Evolutionary conservation across 2,888 invertebrate genomes (phyloP), one percentile per base, ranked within the genome.

Genomic region (Noctua janthina): DNA sequence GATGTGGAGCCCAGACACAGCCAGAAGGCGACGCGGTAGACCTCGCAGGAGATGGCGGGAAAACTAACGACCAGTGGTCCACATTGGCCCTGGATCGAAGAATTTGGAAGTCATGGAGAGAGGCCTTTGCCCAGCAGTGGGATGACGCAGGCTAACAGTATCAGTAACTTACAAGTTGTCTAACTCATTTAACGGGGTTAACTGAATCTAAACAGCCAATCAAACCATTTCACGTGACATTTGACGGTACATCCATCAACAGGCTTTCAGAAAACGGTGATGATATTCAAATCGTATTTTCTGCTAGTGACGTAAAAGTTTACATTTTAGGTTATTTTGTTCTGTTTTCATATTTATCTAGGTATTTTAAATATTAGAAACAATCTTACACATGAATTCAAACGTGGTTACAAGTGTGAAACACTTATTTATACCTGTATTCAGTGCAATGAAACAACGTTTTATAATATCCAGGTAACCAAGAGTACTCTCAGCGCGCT

Each of bases 401-500:
- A 49, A n/a, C 46, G 17, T 29, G 20, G 11, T 64, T 39, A n/a
- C 8, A 46, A 39, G 43, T 17, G 8, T n/a, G 4, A 46, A 46
- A 29, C 15, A n/a, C 10, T 17, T 68, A 17, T 17, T 49, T 23
- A 35, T 56, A 46, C 7, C 39, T 64, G 20, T 43, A 69, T 67
- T 17, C 49, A 76, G 59, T 87, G 80, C 49, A 74, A 54, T 87
- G 82, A 91, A 79, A 73, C 49, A 82, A 76, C 51, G 74, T 84
- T 95, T 93, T 92, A 59, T 86, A 84, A 91, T 89, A 93, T 93
- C 82, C 96, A 98, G 98, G 98, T 97, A 97, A 97, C 92, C 97
- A 98, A 94, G 98, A 97, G 93, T 98, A 98, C 94, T 98, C 98
- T 76, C 98, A 98, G 93, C 98, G 98, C 91, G 97, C 98, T 90